Base-by-base conservation (phyloP, 2,888 invertebrate species). In the Drosophila merina region DNA sequence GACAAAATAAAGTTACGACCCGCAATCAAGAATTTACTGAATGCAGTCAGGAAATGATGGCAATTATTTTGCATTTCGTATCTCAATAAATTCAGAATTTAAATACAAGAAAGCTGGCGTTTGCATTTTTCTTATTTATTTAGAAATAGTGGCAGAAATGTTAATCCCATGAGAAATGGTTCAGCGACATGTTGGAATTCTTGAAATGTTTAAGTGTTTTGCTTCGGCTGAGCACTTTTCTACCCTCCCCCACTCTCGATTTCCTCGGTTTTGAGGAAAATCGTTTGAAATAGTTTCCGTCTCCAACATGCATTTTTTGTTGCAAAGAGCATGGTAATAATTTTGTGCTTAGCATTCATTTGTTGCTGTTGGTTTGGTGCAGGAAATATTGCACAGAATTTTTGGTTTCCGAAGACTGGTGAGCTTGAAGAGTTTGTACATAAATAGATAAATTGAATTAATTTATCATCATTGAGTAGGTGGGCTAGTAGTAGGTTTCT, bases 31-130 rank as follows among this genome's bases (percentile, higher is more conserved):
- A 70, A 56, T 68, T 68, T 44, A 63, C 60, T 57, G 70, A 57
- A 56, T 44, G 60, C 36, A 36, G 51, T 45, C 56, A 57, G 42
- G 48, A 54, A 40, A 56, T 30, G 47, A 58, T 72, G 49, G 60
- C 66, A 74, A 74, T 74, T 74, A 74, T 74, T 74, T 74, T 74
- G 70, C 74, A 74, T 74, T 72, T 59, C 8, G 59, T 58, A 64
- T 64, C 64, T 47, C 52, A 26, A 40, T 48, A 56, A 44, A 52
- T 44, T 36, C 59, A 48, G 52, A 40, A 49, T 49, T 14, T 14
- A 49, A 31, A 31, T 31, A 33, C 5, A 9, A 42, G n/a, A 20
- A 14, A 44, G 44, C 44, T 44, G 9, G 20, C 44, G 44, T 25
- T 9, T 9, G 44, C 44, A 44, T 5, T 44, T 42, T 25, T 44